A percentile compares a stretch with the other conserved stretches of the same genome.
These are phyloP conservation scores for Apostichopus leukothele DNA, from an alignment of 53 echinoderm and acorn worm genomes.

Conservation along the genomic window DNA sequence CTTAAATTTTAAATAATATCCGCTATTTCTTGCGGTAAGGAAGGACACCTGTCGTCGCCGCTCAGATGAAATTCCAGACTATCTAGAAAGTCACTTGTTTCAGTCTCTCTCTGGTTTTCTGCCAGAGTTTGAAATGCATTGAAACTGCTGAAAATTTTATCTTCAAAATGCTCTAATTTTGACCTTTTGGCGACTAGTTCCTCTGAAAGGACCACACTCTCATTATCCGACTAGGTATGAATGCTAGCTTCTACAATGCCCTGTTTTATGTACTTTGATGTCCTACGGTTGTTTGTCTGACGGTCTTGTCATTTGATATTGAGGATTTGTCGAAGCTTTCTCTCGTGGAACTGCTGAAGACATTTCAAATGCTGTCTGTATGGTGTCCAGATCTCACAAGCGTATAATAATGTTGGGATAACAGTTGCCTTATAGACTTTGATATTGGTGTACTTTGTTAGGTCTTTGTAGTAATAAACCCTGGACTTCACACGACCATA, in stretches of 20 bases:
- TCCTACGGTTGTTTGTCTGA: background rate
- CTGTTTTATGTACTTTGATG: background rate
- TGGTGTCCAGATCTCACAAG: slow-evolving; percentile 10
- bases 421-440: slow-evolving; percentile 29
- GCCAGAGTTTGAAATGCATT: background rate
- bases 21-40: slow-evolving; percentile 11
- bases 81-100: slow-evolving; percentile 6
- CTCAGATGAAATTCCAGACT: slow-evolving; percentile 2
- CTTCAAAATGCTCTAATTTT: background rate
- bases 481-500: background rate
- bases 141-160: background rate
- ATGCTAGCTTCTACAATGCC: background rate
- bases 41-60: background rate
- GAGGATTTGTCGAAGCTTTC: too few relatives aligned
- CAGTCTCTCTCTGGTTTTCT: slow-evolving; percentile 8
- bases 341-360: background rate
- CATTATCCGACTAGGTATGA: background rate
- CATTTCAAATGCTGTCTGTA: slow-evolving; percentile 23
- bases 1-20: background rate
- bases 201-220: background rate
- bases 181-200: slow-evolving; percentile 4
- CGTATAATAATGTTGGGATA: slow-evolving; percentile 16
- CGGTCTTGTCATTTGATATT: too few relatives aligned
- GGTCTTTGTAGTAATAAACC: background rate
- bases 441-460: background rate